Evolutionary conservation across 2,113 vertebrate species (phyloP).

Genomic region (Vulpes lagopus): DNA sequence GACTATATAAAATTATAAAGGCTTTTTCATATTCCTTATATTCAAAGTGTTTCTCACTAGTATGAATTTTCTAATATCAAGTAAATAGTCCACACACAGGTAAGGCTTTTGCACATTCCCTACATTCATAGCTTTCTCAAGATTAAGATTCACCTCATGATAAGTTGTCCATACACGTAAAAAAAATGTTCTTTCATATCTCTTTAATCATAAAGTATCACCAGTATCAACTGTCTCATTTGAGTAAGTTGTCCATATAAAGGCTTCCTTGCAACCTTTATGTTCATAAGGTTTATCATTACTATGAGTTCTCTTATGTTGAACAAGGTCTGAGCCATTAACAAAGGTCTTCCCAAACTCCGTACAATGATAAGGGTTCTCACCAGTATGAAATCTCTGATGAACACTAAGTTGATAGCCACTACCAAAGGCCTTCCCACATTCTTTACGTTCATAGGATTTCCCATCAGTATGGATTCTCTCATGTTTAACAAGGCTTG

Average conservation of each 20-base stretch:
- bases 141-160: not conserved
- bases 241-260: conserved; percentile 36
- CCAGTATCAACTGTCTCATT: not conserved
- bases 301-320: conserved; percentile 39
- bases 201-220: conserved; percentile 38
- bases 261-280: not conserved
- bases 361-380: not conserved
- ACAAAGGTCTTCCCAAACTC: conserved; percentile 5
- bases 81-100: not conserved
- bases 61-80: not conserved
- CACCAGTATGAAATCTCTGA: conserved; percentile 36
- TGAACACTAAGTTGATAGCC: conserved; percentile 27
- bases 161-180: not conserved
- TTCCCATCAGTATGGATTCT: conserved; percentile 37
- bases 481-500: conserved; percentile 61
- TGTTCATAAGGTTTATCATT: not conserved
- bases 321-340: not conserved
- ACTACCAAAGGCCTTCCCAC: not conserved
- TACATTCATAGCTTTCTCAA: conserved; percentile 25
- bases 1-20: conserved; percentile 10
- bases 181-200: not conserved
- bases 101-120: conserved; percentile 35
- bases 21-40: conserved; percentile 30
- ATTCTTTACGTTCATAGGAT: conserved; percentile 14
- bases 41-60: conserved; percentile 51